Conservation (phyloP, 2,888 invertebrate species). For the Epirrhoe tristata region DNA sequence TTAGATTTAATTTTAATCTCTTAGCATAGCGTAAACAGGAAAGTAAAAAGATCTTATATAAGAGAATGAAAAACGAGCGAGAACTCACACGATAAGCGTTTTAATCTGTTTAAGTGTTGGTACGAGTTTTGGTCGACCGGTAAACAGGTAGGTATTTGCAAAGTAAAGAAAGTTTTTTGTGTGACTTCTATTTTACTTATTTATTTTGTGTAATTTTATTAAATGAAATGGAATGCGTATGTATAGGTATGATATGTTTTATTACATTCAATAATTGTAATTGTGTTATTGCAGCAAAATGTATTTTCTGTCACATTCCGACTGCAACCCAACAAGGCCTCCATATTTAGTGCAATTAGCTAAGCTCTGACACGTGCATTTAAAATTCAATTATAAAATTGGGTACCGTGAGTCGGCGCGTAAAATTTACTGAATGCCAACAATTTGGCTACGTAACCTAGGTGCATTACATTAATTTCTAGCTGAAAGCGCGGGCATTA, state of each 20-base stretch:
- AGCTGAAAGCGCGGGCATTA: constrained; percentile 82
- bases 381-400: constrained; percentile 77
- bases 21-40: constrained; percentile 71
- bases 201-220: not conserved
- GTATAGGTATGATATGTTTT: not conserved
- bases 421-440: constrained; percentile 76
- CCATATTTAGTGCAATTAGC: constrained; percentile 20
- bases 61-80: constrained; percentile 78
- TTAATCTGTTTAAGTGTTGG: constrained; percentile 80
- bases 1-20: constrained; percentile 78
- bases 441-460: constrained; percentile 79
- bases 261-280: not conserved
- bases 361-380: constrained; percentile 46
- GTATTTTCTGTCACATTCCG: not conserved
- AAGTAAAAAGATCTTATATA: constrained; percentile 75
- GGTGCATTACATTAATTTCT: constrained; percentile 84
- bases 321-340: not conserved
- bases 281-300: not conserved
- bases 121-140: constrained; percentile 43
- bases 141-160: constrained; percentile 18
- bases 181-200: not conserved
- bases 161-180: constrained; percentile 18
- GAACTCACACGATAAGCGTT: constrained; percentile 75
- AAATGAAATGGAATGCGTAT: not conserved
- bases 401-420: constrained; percentile 50